Conservation (phyloP, 1,140 invertebrate species). For the Diuraphis noxia region DNA sequence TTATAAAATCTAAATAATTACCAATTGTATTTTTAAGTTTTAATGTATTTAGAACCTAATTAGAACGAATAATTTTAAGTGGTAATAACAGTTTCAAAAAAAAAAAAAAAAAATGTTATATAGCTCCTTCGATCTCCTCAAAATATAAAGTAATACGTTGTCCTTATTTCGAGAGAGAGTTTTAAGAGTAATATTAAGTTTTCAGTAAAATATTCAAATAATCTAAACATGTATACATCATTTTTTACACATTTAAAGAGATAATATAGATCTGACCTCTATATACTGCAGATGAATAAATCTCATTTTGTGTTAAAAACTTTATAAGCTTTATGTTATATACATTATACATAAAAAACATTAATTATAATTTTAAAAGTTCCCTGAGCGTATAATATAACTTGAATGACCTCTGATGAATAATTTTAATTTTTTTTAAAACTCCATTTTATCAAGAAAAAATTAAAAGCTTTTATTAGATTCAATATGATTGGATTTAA, state of each 20-base stretch:
- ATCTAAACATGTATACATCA: background rate
- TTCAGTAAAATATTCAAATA: background rate
- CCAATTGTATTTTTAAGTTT: background rate
- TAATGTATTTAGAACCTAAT: background rate
- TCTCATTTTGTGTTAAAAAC: constrained; percentile 21
- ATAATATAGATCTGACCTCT: constrained; percentile 5
- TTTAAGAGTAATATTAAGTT: background rate
- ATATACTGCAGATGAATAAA: constrained; percentile 2
- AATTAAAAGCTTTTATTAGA: background rate
- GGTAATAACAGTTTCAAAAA: background rate
- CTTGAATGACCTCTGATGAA: background rate
- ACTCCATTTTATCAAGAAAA: background rate
- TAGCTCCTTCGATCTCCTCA: background rate
- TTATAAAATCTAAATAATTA: too few relatives aligned
- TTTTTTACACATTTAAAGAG: constrained; percentile 3
- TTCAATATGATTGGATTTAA: background rate
- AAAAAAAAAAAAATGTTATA: too few relatives aligned
- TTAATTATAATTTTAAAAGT: constrained; percentile 27
- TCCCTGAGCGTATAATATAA: background rate
- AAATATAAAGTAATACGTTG: background rate
- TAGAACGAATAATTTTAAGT: background rate
- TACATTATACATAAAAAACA: constrained; percentile 16
- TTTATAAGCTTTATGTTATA: background rate
- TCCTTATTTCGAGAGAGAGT: background rate
- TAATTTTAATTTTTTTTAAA: background rate